Base-by-base conservation (phyloP, 1,140 invertebrate species). In the Hyles euphorbiae region DNA sequence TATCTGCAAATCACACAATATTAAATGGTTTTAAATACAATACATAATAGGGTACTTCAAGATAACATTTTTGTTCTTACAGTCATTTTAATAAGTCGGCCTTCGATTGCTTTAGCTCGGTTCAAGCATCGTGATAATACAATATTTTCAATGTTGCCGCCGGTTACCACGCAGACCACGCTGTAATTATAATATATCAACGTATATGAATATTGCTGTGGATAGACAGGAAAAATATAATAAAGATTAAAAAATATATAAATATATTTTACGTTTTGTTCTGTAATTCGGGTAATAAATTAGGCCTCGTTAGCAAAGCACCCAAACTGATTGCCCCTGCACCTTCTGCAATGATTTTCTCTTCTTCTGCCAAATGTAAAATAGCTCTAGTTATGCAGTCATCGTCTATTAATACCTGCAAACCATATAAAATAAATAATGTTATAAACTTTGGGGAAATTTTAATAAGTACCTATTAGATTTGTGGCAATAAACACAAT, bases 61-160 rank as follows among this genome's bases (percentile, higher is more conserved):
- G 22, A 22, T 22, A 22, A n/a, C 2, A 1, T 22, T 22, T 22
- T 22, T 22, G 12, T 12, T 56, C 46, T 56, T 60, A 94, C 93
- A 22, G 89, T 90, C 67, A 94, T 90, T 67, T 92, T 90, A 43
- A 93, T 80, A 3, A 94, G 69, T 9, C 94, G 84, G n/a, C 92
- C 92, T 78, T 94, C 94, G 11, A 90, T 91, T 43, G 92, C 93
- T 61, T 94, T 79, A 56, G 93, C 94, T 66, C 93, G 84, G 65
- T 94, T 93, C 45, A 95, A 81, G 58, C 90, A 91, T 45, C 93
- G 72, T 1, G 92, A 91, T 8, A 95, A 80, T 3, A 93, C 90
- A 5, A 92, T 91, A 4, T 91, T 92, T 64, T 94, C 93, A 52
- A 94, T 94, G 75, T 95, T 95, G 49, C 93, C 93, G 33, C 94